Evolutionary conservation across 2,888 invertebrate species (phyloP), one percentile per base, ranked within the genome.

Genomic region (Eugnorisma glareosa): DNA sequence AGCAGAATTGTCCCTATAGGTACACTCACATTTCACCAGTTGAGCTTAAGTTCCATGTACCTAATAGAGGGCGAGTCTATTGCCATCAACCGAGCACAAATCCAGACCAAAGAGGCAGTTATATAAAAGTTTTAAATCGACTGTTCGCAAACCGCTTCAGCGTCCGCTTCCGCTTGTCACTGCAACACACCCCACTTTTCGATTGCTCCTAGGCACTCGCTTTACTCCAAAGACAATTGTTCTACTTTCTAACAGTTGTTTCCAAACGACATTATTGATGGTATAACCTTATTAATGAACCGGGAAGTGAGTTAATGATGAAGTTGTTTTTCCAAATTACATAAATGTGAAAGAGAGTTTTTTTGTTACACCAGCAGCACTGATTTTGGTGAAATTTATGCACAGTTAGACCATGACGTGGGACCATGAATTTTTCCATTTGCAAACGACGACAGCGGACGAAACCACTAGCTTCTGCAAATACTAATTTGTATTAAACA

Each of bases 221-320:
- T 70, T 74, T 51, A 71, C 71, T 76, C 61, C 63, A 54, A 73
- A 72, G 73, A 63, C 83, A 85, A 85, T 83, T 83, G 78, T 78
- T 82, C 73, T 63, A 76, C 80, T 81, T 83, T 73, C 57, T 77
- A 85, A 76, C 76, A 75, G 68, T 85, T 82, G 72, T 82, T 75
- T 66, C 13, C 75, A 73, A 81, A 79, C 51, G 59, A 77, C 78
- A 79, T 81, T 81, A 83, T 77, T 79, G 83, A 86, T 81, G 73
- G 63, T 28, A 40, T 82, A 64, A 77, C 72, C 71, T 72, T 69
- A 64, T 79, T 82, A 79, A 76, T 73, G 66, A 82, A 70, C 54
- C n/a, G 63, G 35, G 11, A 73, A 61, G 64, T 70, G 67, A 81
- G 37, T 35, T 40, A 66, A 63, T n/a, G 7, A 57, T 40, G 35